A percentile compares a stretch with the other conserved stretches of the same genome.
Evolutionary conservation across 2,797 vertebrate genomes (phyloP).

Genomic region (Synaphobranchus kaupii): DNA sequence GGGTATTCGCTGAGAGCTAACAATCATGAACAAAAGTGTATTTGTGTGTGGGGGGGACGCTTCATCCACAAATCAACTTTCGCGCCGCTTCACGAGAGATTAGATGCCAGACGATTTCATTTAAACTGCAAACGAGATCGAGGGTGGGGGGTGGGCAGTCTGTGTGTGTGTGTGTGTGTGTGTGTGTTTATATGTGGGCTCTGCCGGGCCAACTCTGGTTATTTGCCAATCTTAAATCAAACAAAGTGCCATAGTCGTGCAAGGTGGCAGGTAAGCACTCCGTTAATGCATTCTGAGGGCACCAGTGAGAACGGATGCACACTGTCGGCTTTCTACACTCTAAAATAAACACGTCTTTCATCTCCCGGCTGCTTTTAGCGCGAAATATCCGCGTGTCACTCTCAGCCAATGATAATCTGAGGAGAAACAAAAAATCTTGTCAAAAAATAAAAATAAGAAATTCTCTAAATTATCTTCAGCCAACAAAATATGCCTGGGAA

Average conservation of each 20-base stretch:
- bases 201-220: slow-evolving; percentile 65
- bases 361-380: slow-evolving; percentile 49
- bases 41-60: background rate
- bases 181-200: slow-evolving; percentile 61
- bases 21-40: slow-evolving; percentile 2
- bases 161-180: background rate
- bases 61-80: slow-evolving; percentile 33
- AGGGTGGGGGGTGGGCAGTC: background rate
- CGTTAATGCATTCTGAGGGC: slow-evolving; percentile 62
- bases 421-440: slow-evolving; percentile 24
- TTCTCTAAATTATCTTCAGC: slow-evolving; percentile 19
- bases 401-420: slow-evolving; percentile 44
- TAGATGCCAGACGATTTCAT: slow-evolving; percentile 28
- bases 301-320: slow-evolving; percentile 64
- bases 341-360: slow-evolving; percentile 74
- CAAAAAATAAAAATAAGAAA: slow-evolving; percentile 28
- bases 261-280: slow-evolving; percentile 36
- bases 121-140: slow-evolving; percentile 29
- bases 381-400: background rate
- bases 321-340: slow-evolving; percentile 55
- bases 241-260: slow-evolving; percentile 66
- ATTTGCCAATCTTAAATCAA: slow-evolving; percentile 71
- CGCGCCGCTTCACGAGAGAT: background rate
- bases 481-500: background rate
- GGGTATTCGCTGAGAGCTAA: background rate